These are phyloP conservation scores for Riptortus pedestris DNA, from an alignment of 1,140 invertebrate genomes.

Conservation along the genomic window DNA sequence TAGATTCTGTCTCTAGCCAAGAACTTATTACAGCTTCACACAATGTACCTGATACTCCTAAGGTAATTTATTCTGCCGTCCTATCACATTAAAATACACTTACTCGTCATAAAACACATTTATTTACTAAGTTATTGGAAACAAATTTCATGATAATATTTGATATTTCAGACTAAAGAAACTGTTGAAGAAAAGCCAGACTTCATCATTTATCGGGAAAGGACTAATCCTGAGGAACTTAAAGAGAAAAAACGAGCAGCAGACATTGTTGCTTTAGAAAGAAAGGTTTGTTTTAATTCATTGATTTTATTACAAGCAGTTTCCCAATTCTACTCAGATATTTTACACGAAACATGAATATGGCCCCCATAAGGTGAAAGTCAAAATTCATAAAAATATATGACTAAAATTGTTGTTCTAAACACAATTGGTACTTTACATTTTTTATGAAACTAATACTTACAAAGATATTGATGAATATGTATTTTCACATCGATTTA, in stretches of 20 bases:
- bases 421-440: too few relatives aligned
- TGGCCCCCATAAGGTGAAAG: neutral
- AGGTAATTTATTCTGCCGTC: neutral
- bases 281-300: conserved; percentile 6
- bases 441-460: too few relatives aligned
- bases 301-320: neutral
- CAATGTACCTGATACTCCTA: conserved; percentile 6
- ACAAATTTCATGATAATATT: too few relatives aligned
- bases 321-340: too few relatives aligned
- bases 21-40: conserved; percentile 43
- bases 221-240: conserved; percentile 6
- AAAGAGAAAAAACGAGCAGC: conserved; percentile 15
- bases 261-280: conserved; percentile 20
- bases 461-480: too few relatives aligned
- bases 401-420: too few relatives aligned
- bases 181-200: conserved; percentile 17
- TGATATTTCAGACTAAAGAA: conserved; percentile 20
- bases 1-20: conserved; percentile 52
- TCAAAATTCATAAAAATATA: too few relatives aligned
- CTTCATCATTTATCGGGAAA: conserved; percentile 19
- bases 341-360: neutral
- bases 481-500: too few relatives aligned
- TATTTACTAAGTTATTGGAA: too few relatives aligned
- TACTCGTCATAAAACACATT: too few relatives aligned
- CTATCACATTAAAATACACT: too few relatives aligned